phyloP scores from a whole-genome alignment of 2,113 vertebrate genomes.

The Cyprinus carpio region DNA sequence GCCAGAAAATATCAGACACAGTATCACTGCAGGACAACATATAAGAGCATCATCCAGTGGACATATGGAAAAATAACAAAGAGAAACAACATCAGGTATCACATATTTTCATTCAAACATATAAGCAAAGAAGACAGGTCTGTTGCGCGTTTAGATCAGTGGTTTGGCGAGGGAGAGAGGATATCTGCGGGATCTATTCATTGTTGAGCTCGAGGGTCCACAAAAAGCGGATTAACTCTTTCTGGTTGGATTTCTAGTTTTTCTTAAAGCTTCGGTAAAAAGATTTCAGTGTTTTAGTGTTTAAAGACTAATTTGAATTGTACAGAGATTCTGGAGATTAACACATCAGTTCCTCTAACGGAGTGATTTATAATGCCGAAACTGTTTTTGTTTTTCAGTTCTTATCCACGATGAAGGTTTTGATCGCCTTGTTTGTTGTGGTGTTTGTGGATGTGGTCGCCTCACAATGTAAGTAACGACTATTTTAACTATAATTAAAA shows the following conservation, averaged over 20 bases:
- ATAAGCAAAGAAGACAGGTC: not conserved
- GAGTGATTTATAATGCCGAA: not conserved
- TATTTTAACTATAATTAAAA: too few relatives aligned
- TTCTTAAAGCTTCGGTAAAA: not conserved
- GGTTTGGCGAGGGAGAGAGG: not conserved
- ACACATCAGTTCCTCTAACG: not conserved
- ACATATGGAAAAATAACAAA: too few relatives aligned
- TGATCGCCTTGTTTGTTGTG: conserved; percentile 59
- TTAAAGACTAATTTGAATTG: not conserved
- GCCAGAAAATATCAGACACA: too few relatives aligned
- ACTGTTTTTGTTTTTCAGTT: not conserved
- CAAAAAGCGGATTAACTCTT: not conserved
- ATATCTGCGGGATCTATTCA: not conserved
- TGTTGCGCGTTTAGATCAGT: not conserved
- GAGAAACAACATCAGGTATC: too few relatives aligned
- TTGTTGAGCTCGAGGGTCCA: not conserved
- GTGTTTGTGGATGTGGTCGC: conserved; percentile 57
- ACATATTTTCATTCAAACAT: too few relatives aligned
- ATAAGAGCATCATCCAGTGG: too few relatives aligned
- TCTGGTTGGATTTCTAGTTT: not conserved
- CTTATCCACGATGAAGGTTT: conserved; percentile 61
- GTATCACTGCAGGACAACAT: too few relatives aligned
- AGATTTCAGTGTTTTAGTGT: not conserved
- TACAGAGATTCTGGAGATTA: too few relatives aligned
- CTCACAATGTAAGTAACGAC: conserved; percentile 48